Base-by-base conservation (phyloP, 1,140 invertebrate genomes). In the Procambarus virginalis region DNA sequence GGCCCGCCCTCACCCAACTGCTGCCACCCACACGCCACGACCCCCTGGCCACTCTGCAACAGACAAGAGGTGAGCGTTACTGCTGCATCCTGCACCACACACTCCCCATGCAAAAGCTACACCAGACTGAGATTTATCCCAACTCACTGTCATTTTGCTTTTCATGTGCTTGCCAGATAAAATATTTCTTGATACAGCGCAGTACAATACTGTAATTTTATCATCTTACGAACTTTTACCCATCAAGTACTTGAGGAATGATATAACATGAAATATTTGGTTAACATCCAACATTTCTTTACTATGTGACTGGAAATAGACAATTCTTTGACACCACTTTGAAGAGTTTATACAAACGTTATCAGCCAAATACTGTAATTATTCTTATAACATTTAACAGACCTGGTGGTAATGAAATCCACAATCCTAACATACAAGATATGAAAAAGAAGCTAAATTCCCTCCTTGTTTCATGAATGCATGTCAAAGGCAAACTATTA, bases 1-100 rank as follows among this genome's bases (percentile, higher is more conserved):
- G 79, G 80, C 87, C 87, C 80, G 87, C 87, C 80, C 80, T 89
- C 87, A 89, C 87, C 87, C 81, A 89, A 49, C 87, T 89, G 87
- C 87, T 51, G 80, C 87, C 80, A 89, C 87, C 81, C 79, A 89
- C 81, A 89, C 87, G 81, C 87, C 87, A 75, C 80, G 79, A 89
- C 79, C 80, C 87, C 85, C 64, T 83, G 87, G 81, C 70, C 87
- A 89, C 80, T 89, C 87, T 89, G 87, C 80, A 89, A 89, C 87
- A 89, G 81, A 89, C 55, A 89, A 89, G 87, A 89, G 87, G 80
- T 75, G 64, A 70, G 46, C 73, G 55, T 89, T 89, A 89, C 79
- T 89, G 58, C 73, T 83, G 49, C 80, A 64, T 75, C 70, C 75
- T 46, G 20, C 87, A 89, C 73, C 80, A 73, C 55, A 58, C 34